Base-by-base conservation (phyloP, 53 echinoderm and acorn worm genomes). In the Holothuria leucospilota region DNA sequence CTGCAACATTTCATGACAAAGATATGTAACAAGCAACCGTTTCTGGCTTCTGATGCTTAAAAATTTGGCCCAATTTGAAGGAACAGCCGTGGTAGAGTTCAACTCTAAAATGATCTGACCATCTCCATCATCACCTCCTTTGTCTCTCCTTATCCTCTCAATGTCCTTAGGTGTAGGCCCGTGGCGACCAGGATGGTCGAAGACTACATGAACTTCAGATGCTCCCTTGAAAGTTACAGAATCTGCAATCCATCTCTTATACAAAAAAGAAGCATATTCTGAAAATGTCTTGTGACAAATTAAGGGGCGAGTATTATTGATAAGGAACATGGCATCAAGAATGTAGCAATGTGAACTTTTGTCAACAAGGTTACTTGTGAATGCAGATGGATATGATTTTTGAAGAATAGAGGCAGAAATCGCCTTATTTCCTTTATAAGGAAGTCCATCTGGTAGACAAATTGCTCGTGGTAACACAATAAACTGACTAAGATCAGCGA, bases 291-390 rank as follows among this genome's bases (percentile, higher is more conserved):
- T 42, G 42, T 85, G 69, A 71, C 29, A 69, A 23, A 58, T 42
- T 9, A 71, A 65, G 23, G 85, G 85, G 4, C 67, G 68, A 41
- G 85, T 85, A 5, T 28, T 24, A 51, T 85, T 85, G 13, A 85
- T 85, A 27, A 85, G 26, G 28, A 85, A 85, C 85, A 85, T 85
- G 26, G 69, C 85, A 9, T 85, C 85, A 11, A 69, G 29, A 46
- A 85, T 65, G 18, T 18, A 63, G 8, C 69, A 69, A 39, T 29
- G 40, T 20, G 24, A 23, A n/a, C 5, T 13, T 24, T 16, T 21
- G 21, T 25, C 51, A 1, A 13, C 29, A 49, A 42, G 26, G 8
- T 20, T 15, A 24, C 39, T n/a, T 40, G 13, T 39, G 52, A 85
- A 70, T 13, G 53, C 69, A 69, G n/a, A 5, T 5, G 69, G 69